Conservation (phyloP, 2,888 invertebrate genomes). For the Tetheella fluctuosa region DNA sequence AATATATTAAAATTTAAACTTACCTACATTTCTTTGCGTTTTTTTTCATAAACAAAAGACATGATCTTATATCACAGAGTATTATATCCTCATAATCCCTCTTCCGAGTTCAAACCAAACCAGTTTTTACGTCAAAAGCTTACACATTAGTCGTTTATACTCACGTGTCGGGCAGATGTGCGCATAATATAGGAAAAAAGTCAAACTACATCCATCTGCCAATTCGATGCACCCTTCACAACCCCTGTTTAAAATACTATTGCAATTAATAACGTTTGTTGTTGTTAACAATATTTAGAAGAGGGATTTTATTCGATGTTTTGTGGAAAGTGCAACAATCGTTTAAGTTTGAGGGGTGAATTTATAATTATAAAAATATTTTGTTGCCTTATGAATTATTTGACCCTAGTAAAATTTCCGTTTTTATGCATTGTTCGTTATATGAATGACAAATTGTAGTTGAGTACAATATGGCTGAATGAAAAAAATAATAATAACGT, state of each 20-base stretch:
- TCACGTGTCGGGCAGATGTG: conserved; percentile 77
- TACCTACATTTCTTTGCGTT: not conserved
- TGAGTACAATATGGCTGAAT: not conserved
- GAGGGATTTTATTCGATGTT: conserved; percentile 3
- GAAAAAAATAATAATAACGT: not conserved
- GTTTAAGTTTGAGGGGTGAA: conserved; percentile 7
- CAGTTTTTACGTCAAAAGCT: conserved; percentile 27
- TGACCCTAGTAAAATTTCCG: conserved; percentile 1
- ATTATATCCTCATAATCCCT: conserved; percentile 13
- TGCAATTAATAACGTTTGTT: conserved; percentile 21
- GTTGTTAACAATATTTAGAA: conserved; percentile 1
- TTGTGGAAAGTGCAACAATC: conserved; percentile 11
- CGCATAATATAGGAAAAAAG: conserved; percentile 18
- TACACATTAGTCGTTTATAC: conserved; percentile 20
- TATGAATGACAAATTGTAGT: not conserved
- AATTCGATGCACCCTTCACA: conserved; percentile 23
- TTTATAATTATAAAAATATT: not conserved
- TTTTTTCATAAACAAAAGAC: too few species aligned
- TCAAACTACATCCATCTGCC: conserved; percentile 49
- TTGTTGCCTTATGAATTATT: conserved; percentile 6
- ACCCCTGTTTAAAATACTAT: conserved; percentile 19
- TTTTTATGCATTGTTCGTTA: not conserved
- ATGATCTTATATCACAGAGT: too few species aligned
- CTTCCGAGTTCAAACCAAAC: conserved; percentile 32
- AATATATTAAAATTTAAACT: not conserved